Base-by-base conservation (phyloP, 2,113 vertebrate species). In the Pavo muticus region DNA sequence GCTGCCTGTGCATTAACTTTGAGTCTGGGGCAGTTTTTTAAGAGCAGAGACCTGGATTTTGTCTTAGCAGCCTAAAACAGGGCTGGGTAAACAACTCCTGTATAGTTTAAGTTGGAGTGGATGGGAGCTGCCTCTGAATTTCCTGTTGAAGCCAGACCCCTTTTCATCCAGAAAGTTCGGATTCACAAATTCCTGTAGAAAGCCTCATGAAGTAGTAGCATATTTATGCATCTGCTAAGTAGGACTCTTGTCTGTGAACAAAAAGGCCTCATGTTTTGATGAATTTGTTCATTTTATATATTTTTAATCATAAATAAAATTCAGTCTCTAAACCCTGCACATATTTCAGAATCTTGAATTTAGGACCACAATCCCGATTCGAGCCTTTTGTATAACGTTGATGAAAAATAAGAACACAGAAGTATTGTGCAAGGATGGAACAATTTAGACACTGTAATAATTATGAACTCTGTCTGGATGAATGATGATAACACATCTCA, bases 401-500 rank as follows among this genome's bases (percentile, higher is more conserved):
- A 72, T 71, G 19, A 63, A n/a, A 74, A 84, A 47, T 20, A 65
- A 75, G 37, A 69, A 45, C 12, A 48, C 64, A 87, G 21, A 48
- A 75, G 1, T 1, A 1, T 44, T 48, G 4, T 39, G 9, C 14
- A 59, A 70, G 59, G 32, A 50, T 4, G 61, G n/a, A 90, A 57
- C 8, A 68, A 84, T 64, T 69, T 64, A 83, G 52, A n/a, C 2
- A 1, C 69, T 84, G 32, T 37, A 84, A 44, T 87, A 86, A 57
- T 52, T 71, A 67, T 88, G 37, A 87, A 19, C 12, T 71, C n/a
- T 80, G 16, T 84, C 72, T 87, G 65, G 37, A 69, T 81, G 59
- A 90, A 56, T 90, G 32, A 87, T 81, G 74, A 39, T 54, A 81
- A 44, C 32, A 87, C 35, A 63, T 60, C 56, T 94, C 70, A 91